Evolutionary conservation across 2,888 invertebrate genomes (phyloP).

Genomic region (Drosophila kuntzei): DNA sequence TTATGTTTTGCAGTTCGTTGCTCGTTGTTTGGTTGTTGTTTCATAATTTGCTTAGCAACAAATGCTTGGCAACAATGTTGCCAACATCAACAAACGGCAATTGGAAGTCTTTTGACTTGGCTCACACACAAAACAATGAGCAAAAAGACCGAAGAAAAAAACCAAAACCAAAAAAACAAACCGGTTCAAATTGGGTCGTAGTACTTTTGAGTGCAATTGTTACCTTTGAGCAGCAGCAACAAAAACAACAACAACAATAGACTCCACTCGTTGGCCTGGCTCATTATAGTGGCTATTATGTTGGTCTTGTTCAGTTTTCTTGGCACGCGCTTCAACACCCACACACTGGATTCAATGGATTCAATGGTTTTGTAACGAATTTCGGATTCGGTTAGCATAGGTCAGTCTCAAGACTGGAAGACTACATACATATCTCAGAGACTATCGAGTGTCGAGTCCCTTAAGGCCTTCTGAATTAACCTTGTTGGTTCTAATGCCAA

Average conservation of each 20-base stretch:
- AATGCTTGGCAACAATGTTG: constrained; percentile 68
- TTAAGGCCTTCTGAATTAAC: constrained; percentile 56
- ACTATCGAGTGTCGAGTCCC: constrained; percentile 32
- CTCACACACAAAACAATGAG: constrained; percentile 49
- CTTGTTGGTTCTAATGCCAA: constrained; percentile 73
- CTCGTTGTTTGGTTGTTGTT: constrained; percentile 44
- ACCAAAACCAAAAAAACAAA: constrained; percentile 58
- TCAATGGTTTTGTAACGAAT: constrained; percentile 69
- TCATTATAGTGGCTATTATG: constrained; percentile 73
- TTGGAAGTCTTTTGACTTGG: constrained; percentile 37
- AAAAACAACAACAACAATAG: constrained; percentile 37
- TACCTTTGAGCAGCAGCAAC: constrained; percentile 67
- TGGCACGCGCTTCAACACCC: constrained; percentile 68
- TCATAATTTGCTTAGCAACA: constrained; percentile 73
- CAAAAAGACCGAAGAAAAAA: constrained; percentile 31
- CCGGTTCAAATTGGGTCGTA: constrained; percentile 84
- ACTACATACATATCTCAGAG: not conserved
- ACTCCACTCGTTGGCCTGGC: constrained; percentile 48
- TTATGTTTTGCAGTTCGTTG: constrained; percentile 24
- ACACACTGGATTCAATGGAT: constrained; percentile 25
- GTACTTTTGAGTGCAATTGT: constrained; percentile 83
- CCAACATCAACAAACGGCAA: constrained; percentile 36
- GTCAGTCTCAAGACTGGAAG: constrained; percentile 56
- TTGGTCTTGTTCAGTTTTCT: constrained; percentile 58
- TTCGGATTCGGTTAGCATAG: constrained; percentile 73